phyloP scores from a whole-genome alignment of 92 coral and sea anemone species.

The Montipora capitata region DNA sequence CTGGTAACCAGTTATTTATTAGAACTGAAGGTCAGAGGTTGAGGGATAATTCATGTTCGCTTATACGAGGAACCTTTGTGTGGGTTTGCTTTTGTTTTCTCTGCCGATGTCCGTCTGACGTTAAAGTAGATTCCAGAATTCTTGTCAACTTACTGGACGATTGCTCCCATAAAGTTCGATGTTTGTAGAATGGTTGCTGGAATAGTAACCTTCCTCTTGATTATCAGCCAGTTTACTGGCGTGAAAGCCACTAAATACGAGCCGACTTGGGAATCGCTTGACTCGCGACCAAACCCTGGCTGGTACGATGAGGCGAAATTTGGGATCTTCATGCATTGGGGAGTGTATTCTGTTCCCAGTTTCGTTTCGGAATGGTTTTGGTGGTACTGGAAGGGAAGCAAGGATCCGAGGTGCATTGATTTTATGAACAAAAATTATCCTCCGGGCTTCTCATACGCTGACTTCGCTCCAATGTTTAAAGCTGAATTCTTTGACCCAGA shows the following conservation, averaged over 20 bases:
- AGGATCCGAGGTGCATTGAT: conserved; percentile 63
- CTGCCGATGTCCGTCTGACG: no score
- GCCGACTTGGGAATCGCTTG: conserved; percentile 81
- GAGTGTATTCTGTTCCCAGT: conserved; percentile 93
- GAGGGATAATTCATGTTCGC: no score
- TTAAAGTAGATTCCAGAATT: no score
- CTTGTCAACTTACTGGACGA: background rate
- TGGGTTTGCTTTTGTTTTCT: no score
- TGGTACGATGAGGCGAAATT: conserved; percentile 97
- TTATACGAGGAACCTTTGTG: no score
- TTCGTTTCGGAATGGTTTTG: conserved; percentile 91
- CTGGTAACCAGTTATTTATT: no score
- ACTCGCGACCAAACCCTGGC: conserved; percentile 79
- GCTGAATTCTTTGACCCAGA: conserved; percentile 97
- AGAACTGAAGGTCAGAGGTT: no score
- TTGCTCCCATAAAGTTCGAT: no score
- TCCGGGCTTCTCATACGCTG: conserved; percentile 93
- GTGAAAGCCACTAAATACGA: conserved; percentile 3
- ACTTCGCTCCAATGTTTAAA: conserved; percentile 96
- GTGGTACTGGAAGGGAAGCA: conserved; percentile 76
- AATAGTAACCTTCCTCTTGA: background rate
- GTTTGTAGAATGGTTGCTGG: background rate
- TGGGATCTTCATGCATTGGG: conserved; percentile 97
- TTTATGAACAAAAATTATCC: conserved; percentile 94
- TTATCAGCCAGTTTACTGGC: background rate